Percentiles rank a stretch among this genome's conserved stretches.
These are phyloP conservation scores for Graphium colonna DNA, from an alignment of 2,888 invertebrate genomes.

Conservation along the genomic window DNA sequence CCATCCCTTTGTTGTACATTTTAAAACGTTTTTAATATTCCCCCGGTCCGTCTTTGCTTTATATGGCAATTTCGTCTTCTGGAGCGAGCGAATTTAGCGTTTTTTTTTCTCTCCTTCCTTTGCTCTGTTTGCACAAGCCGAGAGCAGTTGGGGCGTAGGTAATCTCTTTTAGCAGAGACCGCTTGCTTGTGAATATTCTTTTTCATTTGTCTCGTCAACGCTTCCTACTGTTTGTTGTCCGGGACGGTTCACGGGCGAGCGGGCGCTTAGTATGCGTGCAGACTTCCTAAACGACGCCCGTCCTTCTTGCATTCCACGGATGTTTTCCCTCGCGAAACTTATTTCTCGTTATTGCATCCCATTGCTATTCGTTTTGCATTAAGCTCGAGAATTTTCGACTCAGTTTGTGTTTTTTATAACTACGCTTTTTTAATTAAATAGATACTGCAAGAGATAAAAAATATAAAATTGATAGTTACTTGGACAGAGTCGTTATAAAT, in stretches of 20 bases:
- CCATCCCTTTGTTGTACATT: conserved; percentile 59
- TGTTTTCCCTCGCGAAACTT: conserved; percentile 38
- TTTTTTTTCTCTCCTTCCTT: conserved; percentile 42
- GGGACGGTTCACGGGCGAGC: conserved; percentile 40
- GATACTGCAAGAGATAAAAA: too few relatives aligned
- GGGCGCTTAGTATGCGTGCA: conserved; percentile 65
- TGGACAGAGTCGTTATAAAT: too few relatives aligned
- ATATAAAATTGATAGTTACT: too few relatives aligned
- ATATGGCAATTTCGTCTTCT: conserved; percentile 69
- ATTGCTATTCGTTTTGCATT: too few relatives aligned
- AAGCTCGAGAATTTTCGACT: conserved; percentile 15
- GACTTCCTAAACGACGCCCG: conserved; percentile 60
- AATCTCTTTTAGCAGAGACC: conserved; percentile 75
- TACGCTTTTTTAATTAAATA: too few relatives aligned
- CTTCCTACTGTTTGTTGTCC: conserved; percentile 55
- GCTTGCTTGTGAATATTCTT: conserved; percentile 50
- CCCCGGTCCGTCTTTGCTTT: conserved; percentile 58
- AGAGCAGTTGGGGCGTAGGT: conserved; percentile 73
- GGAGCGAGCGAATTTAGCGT: conserved; percentile 63
- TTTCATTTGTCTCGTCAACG: conserved; percentile 68
- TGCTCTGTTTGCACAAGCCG: conserved; percentile 71
- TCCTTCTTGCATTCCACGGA: conserved; percentile 41
- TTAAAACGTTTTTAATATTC: conserved; percentile 77
- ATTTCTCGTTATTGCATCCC: conserved; percentile 43
- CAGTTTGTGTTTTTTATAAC: conserved; percentile 7